Percentiles rank a stretch among this genome's conserved stretches.
These are phyloP conservation scores for Euwallacea fornicatus DNA, from an alignment of 1,140 invertebrate species.

Conservation along the genomic window DNA sequence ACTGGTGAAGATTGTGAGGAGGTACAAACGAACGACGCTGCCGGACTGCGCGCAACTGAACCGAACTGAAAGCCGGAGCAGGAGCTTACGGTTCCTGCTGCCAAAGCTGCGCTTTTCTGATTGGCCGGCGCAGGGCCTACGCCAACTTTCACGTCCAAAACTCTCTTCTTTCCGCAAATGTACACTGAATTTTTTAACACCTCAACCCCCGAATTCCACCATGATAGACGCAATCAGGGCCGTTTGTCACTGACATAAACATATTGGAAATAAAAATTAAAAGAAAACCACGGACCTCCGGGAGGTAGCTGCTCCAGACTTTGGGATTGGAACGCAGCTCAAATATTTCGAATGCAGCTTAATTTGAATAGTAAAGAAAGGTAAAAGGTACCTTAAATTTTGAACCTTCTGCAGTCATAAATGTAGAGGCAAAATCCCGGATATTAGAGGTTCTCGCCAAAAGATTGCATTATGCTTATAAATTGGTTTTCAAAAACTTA, in stretches of 20 bases:
- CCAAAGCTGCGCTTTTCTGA: conserved; percentile 17
- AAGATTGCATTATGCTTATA: no score
- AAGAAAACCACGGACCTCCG: not conserved
- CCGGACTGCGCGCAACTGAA: conserved; percentile 36
- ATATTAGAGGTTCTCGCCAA: no score
- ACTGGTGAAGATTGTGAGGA: not conserved
- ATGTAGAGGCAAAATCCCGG: no score
- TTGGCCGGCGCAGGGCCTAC: conserved; percentile 17
- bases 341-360: no score
- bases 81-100: conserved; percentile 28
- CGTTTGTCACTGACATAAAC: not conserved
- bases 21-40: conserved; percentile 3
- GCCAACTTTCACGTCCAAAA: conserved; percentile 2
- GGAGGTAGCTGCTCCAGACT: not conserved
- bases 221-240: not conserved
- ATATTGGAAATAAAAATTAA: not conserved
- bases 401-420: no score
- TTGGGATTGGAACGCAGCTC: not conserved
- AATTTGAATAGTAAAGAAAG: no score
- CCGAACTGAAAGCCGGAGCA: conserved; percentile 33
- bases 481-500: no score
- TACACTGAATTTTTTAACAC: no score
- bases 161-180: not conserved
- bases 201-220: no score
- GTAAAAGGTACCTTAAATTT: no score